Evolutionary conservation across 2,113 vertebrate genomes (phyloP), one percentile per base, ranked within the genome.

Genomic region (Variabilichromis moorii): DNA sequence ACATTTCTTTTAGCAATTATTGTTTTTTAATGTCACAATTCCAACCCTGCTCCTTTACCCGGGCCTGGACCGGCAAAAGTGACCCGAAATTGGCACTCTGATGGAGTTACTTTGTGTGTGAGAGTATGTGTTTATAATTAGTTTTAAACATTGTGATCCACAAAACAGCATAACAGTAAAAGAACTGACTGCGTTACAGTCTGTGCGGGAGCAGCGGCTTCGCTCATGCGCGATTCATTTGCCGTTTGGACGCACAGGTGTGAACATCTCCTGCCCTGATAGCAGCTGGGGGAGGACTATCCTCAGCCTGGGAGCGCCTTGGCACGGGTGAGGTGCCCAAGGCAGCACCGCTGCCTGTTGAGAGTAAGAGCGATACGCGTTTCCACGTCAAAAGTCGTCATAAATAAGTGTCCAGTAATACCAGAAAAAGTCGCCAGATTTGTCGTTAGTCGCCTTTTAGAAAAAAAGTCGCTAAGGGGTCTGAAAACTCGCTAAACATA

Each of bases 181-280:
- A 24, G 24, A 24, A 24, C 24, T 24, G 24, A 24, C 24, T 24
- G 24, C 24, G 24, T 24, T 24, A 24, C 24, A 24, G 24, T 24
- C 24, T 3, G 24, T 24, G 24, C 24, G 24, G 24, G 24, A 24
- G 24, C 24, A 24, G 24, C 24, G 24, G 24, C 7, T 53, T 53
- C 9, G 19, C 19, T 2, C 50, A 5, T 10, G 9, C 50, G 17
- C 17, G 3, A 0, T n/a, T 51, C 5, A 51, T n/a, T 51, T n/a
- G 50, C 50, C 0, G 3, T 10, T 51, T 10, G 50, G 50, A 51
- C 17, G 8, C 9, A n/a, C 17, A 51, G 17, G 50, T n/a, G 19
- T 11, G 9, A 53, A 53, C 51, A 0, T 21, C 51, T 4, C 19
- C 5, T 53, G 0, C 9, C 51, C 19, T n/a, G 19, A 10, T 0